Conservation (phyloP, 64 coral and sea anemone species). For the Montipora capricornis region DNA sequence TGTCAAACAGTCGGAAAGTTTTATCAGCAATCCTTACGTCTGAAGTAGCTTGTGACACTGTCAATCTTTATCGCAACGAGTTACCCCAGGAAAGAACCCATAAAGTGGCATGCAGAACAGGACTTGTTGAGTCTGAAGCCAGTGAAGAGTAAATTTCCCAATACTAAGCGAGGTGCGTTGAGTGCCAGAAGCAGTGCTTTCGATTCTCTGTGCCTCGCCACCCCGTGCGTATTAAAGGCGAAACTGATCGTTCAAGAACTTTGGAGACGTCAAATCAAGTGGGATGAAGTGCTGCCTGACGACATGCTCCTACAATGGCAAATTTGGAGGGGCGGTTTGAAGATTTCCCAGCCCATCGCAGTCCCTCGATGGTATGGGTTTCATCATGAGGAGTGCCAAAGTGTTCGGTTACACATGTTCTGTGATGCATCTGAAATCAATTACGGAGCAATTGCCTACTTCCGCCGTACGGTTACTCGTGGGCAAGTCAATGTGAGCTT, state of each 20-base stretch:
- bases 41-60: background rate
- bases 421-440: background rate
- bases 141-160: background rate
- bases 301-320: background rate
- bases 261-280: slow-evolving; percentile 6
- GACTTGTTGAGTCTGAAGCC: background rate
- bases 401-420: background rate
- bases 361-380: background rate
- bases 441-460: slow-evolving; percentile 53
- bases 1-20: background rate
- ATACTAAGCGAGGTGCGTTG: slow-evolving; percentile 26
- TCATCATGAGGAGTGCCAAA: background rate
- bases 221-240: slow-evolving; percentile 20
- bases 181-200: slow-evolving; percentile 35
- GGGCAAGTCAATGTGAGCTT: slow-evolving; percentile 14
- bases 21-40: background rate
- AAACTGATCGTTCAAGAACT: slow-evolving; percentile 48
- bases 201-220: background rate
- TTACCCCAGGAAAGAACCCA: background rate
- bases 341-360: background rate
- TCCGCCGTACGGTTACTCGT: background rate
- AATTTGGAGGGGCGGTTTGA: slow-evolving; percentile 22
- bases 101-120: background rate
- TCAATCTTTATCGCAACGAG: background rate
- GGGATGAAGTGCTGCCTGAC: background rate